Evolutionary conservation across 2,113 vertebrate species (phyloP).

Genomic region (Mastomys natalensis): DNA sequence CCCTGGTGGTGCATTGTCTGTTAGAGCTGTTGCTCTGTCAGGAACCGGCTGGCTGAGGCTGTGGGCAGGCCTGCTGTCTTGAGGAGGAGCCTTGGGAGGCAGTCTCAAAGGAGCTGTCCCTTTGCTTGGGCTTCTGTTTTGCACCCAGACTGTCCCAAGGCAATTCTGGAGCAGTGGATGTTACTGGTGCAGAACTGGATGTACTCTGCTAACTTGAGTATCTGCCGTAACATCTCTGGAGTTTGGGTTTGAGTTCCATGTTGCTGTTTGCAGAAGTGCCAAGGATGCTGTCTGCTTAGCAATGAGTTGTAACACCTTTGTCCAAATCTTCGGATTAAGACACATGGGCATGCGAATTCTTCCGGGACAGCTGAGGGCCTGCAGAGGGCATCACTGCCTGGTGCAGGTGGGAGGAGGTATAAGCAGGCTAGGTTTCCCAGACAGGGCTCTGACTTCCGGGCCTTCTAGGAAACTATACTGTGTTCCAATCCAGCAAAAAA

Average conservation of each 20-base stretch:
- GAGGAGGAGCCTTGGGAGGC: accelerated
- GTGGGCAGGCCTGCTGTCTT: background rate
- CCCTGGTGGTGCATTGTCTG: accelerated
- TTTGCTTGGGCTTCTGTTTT: background rate
- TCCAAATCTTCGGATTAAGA: background rate
- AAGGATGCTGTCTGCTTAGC: background rate
- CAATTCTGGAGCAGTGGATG: background rate
- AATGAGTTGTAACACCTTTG: background rate
- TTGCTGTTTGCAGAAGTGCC: background rate
- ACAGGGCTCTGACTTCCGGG: background rate
- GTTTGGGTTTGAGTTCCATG: background rate
- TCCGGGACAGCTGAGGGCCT: accelerated
- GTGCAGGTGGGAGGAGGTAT: background rate
- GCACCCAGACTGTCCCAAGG: no score
- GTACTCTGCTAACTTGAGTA: background rate
- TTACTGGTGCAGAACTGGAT: background rate
- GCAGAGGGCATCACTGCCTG: background rate
- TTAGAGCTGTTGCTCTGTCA: accelerated
- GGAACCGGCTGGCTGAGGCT: background rate
- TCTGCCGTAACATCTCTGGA: background rate
- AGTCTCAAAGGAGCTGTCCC: no score
- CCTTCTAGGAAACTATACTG: background rate
- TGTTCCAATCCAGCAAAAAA: background rate
- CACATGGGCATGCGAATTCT: background rate
- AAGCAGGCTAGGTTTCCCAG: background rate